Evolutionary conservation across 2,797 vertebrate genomes (phyloP).

Genomic region (Simalia tracyae): DNA sequence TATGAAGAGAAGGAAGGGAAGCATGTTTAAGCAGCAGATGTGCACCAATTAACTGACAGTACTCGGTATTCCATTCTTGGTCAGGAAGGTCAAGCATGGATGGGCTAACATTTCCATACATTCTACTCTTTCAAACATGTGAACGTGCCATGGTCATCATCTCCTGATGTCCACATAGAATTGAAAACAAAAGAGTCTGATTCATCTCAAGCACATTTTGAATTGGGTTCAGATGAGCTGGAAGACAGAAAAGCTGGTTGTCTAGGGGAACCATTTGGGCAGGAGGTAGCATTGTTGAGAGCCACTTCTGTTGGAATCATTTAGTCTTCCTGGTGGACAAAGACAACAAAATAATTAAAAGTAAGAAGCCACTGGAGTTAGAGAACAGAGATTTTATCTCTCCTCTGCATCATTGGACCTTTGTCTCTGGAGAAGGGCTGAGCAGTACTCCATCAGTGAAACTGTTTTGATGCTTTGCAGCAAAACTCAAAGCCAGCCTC

Average conservation of each 20-base stretch:
- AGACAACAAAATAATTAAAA: neutral
- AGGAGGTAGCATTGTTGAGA: constrained; percentile 35
- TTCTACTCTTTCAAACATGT: no score
- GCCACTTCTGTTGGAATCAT: constrained; percentile 13
- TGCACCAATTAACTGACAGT: neutral
- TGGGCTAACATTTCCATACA: neutral
- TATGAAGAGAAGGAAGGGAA: neutral
- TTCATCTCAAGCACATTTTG: constrained; percentile 5
- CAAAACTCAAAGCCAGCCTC: constrained; percentile 24
- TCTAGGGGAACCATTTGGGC: neutral
- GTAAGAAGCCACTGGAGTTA: neutral
- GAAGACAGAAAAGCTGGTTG: neutral
- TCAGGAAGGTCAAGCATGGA: neutral
- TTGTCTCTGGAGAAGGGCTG: constrained; percentile 27
- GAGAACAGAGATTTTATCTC: neutral
- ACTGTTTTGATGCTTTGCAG: constrained; percentile 17
- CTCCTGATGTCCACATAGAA: neutral
- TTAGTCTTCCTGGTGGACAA: neutral
- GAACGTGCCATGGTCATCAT: neutral
- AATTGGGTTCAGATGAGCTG: neutral
- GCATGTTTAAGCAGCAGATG: neutral
- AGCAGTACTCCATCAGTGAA: constrained; percentile 35
- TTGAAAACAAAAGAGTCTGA: neutral
- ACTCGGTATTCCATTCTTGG: neutral
- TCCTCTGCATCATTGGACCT: neutral